Evolutionary conservation across 2,888 invertebrate genomes (phyloP), one percentile per base, ranked within the genome.

Genomic region (Anoncus sp.): DNA sequence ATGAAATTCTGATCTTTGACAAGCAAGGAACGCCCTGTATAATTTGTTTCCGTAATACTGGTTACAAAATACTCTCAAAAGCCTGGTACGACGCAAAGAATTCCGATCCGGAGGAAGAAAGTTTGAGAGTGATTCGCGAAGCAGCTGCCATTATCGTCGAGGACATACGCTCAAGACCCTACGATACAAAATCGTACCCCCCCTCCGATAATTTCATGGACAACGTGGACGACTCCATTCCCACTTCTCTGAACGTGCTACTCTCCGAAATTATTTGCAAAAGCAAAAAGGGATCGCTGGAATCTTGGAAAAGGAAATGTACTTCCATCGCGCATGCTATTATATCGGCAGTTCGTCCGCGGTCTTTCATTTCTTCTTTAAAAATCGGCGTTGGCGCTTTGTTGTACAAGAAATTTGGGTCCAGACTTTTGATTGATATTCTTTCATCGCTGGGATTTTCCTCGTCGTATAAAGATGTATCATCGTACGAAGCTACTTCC

Each of bases 1-100:
- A 79, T 14, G 79, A 83, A 43, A 74, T 82, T 22, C 9, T 81
- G 7, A 66, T 82, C 43, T 38, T 67, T 24, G 75, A 71, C 10
- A 51, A 40, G 47, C 10, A 38, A n/a, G 49, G 63, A 49, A 6
- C 22, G 2, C 45, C 24, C 16, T 38, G 47, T 5, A 57, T 80
- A 35, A 63, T 84, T 62, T 81, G 80, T 67, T 81, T 84, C 43
- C 72, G 65, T 35, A 76, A 80, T 53, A 79, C 72, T 24, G 75
- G 75, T 16, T 67, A 75, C 66, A 71, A 82, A 74, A 47, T 83
- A 45, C 76, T 81, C 16, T 20, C 72, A 6, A 47, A 81, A 51
- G 16, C 31, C 24, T 81, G 73, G 75, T 80, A 81, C 55, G 45
- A 76, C 7, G 57, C 35, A 14, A 66, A 72, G 35, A 75, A 75